phyloP scores from a whole-genome alignment of 30 jellyfish, hydroid and myxozoan species.

The Aurelia coerulea region DNA sequence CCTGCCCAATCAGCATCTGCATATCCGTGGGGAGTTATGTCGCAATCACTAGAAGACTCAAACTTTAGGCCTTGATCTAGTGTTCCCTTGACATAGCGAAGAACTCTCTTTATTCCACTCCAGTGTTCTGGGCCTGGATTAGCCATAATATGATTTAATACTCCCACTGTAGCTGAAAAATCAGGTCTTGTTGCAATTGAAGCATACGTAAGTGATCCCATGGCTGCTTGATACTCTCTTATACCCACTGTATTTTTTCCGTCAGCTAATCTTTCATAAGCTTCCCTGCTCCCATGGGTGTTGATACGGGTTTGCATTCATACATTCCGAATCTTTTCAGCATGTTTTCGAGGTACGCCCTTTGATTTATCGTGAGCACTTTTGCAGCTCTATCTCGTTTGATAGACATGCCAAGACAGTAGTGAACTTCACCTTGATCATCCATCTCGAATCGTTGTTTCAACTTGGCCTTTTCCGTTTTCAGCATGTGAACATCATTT shows the following conservation, averaged over 20 bases:
- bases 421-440: constrained; percentile 48
- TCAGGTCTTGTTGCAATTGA: constrained; percentile 65
- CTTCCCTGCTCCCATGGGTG: not conserved
- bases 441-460: constrained; percentile 27
- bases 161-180: constrained; percentile 57
- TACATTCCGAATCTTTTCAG: constrained; percentile 58
- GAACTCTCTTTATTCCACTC: constrained; percentile 40
- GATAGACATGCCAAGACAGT: no score
- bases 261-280: constrained; percentile 2
- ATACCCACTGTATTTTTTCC: not conserved
- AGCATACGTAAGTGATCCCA: constrained; percentile 47
- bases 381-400: not conserved
- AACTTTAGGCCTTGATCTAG: constrained; percentile 23
- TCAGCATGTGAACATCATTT: no score
- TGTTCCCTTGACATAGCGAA: constrained; percentile 65
- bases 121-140: constrained; percentile 65
- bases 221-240: not conserved
- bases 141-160: constrained; percentile 40
- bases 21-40: constrained; percentile 11
- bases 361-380: constrained; percentile 32
- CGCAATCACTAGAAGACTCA: not conserved
- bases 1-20: constrained; percentile 69
- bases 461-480: no score
- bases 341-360: constrained; percentile 23
- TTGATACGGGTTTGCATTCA: constrained; percentile 39